Evolutionary conservation across 2,113 vertebrate species (phyloP).

Genomic region (Thermophis baileyi): DNA sequence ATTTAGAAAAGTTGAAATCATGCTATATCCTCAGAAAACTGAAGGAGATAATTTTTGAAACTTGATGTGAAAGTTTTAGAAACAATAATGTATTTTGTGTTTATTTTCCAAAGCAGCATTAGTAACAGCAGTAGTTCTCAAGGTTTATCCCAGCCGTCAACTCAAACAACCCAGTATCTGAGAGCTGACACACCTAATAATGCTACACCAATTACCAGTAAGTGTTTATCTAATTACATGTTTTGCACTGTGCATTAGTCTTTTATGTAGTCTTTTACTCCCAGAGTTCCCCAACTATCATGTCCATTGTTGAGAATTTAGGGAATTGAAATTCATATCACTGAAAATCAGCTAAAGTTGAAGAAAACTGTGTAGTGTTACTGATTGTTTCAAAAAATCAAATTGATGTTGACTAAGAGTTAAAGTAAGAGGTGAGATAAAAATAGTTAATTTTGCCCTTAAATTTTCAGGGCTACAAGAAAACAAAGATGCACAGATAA

Average conservation of each 20-base stretch:
- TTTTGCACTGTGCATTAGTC: background rate
- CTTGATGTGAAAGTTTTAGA: background rate
- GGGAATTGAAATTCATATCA: background rate
- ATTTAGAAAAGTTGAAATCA: background rate
- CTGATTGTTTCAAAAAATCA: accelerated
- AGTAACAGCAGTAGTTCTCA: conserved; percentile 97
- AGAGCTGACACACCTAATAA: conserved; percentile 98
- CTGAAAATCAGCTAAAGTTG: background rate
- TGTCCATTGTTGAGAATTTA: background rate
- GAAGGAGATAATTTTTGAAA: accelerated
- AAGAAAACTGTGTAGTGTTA: background rate
- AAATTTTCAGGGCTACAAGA: background rate
- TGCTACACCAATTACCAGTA: conserved; percentile 93
- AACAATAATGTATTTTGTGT: background rate
- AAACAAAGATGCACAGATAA: background rate
- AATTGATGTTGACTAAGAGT: background rate
- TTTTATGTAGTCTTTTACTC: background rate
- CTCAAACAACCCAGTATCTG: conserved; percentile 97
- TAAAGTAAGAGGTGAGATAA: background rate
- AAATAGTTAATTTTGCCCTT: background rate
- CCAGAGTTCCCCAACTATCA: background rate
- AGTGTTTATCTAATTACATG: conserved; percentile 73
- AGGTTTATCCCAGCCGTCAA: conserved; percentile 95
- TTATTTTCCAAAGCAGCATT: conserved; percentile 71
- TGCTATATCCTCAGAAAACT: background rate